Evolutionary conservation across 2,113 vertebrate species (phyloP).

Genomic region (Tragelaphus buxtoni): DNA sequence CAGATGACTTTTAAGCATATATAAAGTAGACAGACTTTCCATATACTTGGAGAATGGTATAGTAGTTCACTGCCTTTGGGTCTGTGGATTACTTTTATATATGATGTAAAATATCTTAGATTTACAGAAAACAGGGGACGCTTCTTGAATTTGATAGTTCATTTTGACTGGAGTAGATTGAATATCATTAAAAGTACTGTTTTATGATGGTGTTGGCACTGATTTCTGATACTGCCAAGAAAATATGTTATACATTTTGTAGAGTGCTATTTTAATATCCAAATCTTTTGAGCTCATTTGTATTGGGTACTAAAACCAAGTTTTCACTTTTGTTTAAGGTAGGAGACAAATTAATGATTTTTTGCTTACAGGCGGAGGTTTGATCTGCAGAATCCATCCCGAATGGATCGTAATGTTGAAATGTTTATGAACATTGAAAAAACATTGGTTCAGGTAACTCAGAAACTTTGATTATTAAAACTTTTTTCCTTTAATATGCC

Average conservation of each 20-base stretch:
- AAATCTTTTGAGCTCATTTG: not conserved
- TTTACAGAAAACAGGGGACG: not conserved
- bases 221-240: not conserved
- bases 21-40: not conserved
- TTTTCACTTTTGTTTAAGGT: not conserved
- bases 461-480: not conserved
- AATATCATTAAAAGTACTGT: not conserved
- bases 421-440: slow-evolving; percentile 99
- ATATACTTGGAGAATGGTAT: not conserved
- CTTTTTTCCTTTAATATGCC: not conserved
- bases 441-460: slow-evolving; percentile 92
- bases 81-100: not conserved
- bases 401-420: slow-evolving; percentile 99
- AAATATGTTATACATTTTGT: not conserved
- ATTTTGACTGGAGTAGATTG: not conserved
- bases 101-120: not conserved
- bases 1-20: not conserved
- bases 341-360: not conserved
- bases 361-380: slow-evolving; percentile 89
- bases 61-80: not conserved
- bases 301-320: not conserved
- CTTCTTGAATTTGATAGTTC: not conserved
- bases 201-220: not conserved
- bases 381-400: slow-evolving; percentile 96
- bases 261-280: not conserved